These are phyloP conservation scores for Sphaeramia orbicularis DNA, from an alignment of 2,797 vertebrate species.

Conservation along the genomic window DNA sequence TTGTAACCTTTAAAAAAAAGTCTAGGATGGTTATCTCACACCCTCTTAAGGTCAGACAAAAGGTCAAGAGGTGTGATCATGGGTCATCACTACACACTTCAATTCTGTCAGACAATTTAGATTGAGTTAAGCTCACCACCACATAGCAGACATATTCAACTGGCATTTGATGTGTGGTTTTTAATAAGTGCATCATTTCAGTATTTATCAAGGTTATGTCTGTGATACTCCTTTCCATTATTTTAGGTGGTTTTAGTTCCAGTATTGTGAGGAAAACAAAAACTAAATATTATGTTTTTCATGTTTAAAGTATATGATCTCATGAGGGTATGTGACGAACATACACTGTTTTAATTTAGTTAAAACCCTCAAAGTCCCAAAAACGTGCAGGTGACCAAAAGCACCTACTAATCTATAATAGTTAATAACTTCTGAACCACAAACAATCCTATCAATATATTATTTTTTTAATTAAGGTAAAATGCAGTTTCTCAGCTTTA, in stretches of 20 bases:
- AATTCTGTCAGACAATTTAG: slow-evolving; percentile 58
- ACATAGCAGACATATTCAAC: slow-evolving; percentile 47
- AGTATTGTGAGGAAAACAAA: slow-evolving; percentile 7
- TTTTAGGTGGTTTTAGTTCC: background rate
- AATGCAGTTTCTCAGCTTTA: too few relatives aligned
- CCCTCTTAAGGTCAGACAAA: slow-evolving; percentile 46
- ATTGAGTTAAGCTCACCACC: slow-evolving; percentile 29
- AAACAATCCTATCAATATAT: too few relatives aligned
- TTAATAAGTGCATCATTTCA: background rate
- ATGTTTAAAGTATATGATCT: background rate
- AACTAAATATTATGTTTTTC: too few relatives aligned
- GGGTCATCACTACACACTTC: slow-evolving; percentile 71
- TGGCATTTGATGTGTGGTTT: background rate
- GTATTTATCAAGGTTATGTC: background rate
- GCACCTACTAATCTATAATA: too few relatives aligned
- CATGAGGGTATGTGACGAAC: background rate
- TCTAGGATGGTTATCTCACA: slow-evolving; percentile 31
- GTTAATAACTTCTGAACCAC: too few relatives aligned
- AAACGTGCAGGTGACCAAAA: too few relatives aligned
- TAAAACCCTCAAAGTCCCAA: too few relatives aligned
- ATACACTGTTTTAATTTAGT: background rate
- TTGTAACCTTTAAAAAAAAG: background rate
- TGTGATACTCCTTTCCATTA: too few relatives aligned
- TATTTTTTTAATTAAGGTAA: too few relatives aligned
- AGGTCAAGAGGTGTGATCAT: slow-evolving; percentile 69